These are phyloP conservation scores for Peromyscus aztecus DNA, from an alignment of 2,797 vertebrate species.

Conservation along the genomic window DNA sequence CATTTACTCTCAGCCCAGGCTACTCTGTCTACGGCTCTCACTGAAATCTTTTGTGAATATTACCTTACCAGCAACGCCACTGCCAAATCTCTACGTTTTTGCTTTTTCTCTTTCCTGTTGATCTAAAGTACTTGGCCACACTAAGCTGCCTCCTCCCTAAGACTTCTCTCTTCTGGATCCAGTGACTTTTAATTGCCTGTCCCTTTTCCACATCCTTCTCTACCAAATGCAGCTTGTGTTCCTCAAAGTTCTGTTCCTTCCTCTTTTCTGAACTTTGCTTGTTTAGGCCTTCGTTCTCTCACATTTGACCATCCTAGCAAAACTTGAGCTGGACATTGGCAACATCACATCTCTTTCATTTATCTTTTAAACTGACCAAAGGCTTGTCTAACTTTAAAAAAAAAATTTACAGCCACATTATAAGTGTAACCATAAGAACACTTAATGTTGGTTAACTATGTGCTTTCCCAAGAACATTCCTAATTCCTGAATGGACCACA, in stretches of 20 bases:
- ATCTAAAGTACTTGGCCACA: background rate
- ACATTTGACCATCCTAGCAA: background rate
- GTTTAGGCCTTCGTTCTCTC: background rate
- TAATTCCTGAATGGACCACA: background rate
- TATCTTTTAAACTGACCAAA: background rate
- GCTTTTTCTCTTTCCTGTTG: background rate
- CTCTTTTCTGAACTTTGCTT: background rate
- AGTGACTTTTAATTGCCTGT: background rate
- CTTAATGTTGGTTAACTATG: background rate
- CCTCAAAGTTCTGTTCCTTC: background rate
- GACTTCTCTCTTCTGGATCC: background rate
- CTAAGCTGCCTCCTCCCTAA: background rate
- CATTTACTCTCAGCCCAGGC: background rate
- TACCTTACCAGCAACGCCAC: background rate
- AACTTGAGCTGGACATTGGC: background rate
- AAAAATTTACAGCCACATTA: background rate
- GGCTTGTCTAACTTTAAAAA: background rate
- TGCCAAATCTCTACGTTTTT: background rate
- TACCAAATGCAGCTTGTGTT: background rate
- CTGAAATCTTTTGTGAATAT: background rate
- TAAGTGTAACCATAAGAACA: background rate
- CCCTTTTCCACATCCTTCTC: background rate
- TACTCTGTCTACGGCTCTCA: background rate
- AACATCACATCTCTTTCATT: background rate
- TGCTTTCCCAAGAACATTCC: slow-evolving; percentile 36